Evolutionary conservation across 2,113 vertebrate species (phyloP).

Genomic region (Vombatus ursinus): DNA sequence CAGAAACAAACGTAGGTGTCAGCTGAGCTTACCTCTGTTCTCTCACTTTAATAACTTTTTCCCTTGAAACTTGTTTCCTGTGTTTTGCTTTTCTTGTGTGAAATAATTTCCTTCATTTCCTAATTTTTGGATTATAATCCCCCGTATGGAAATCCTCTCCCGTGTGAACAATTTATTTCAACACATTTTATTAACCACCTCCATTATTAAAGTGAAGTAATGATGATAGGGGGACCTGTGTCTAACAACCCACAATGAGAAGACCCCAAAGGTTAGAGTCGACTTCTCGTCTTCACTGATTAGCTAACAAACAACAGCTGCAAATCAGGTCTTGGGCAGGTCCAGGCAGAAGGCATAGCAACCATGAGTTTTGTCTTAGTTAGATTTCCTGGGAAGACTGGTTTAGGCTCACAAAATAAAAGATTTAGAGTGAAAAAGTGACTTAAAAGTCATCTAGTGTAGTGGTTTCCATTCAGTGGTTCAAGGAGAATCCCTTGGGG

Average conservation of each 20-base stretch:
- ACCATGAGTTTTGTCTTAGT: not conserved
- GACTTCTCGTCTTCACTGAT: not conserved
- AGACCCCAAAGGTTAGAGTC: not conserved
- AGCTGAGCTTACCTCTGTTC: slow-evolving; percentile 2
- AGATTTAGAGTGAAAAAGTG: not conserved
- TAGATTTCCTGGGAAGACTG: not conserved
- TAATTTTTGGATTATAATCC: slow-evolving; percentile 26
- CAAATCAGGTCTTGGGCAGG: not conserved
- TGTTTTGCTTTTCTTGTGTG: slow-evolving; percentile 12
- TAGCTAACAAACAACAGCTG: not conserved
- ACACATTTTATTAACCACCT: slow-evolving; percentile 6
- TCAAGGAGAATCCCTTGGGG: not conserved
- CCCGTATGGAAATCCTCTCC: not conserved
- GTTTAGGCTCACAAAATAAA: not conserved
- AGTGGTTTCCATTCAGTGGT: not conserved
- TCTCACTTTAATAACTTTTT: slow-evolving; percentile 34
- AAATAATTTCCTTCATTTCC: slow-evolving; percentile 37
- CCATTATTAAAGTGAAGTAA: slow-evolving; percentile 36
- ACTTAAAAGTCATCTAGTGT: not conserved
- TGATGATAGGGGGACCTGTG: not conserved
- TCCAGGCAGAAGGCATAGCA: not conserved
- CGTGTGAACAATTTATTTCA: slow-evolving; percentile 1
- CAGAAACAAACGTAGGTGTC: slow-evolving; percentile 28
- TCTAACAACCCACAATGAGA: not conserved
- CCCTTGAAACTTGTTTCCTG: slow-evolving; percentile 15